A percentile compares a stretch with the other conserved stretches of the same genome.
phyloP scores from a whole-genome alignment of 2,888 invertebrate genomes.

The Volucella inflata region DNA sequence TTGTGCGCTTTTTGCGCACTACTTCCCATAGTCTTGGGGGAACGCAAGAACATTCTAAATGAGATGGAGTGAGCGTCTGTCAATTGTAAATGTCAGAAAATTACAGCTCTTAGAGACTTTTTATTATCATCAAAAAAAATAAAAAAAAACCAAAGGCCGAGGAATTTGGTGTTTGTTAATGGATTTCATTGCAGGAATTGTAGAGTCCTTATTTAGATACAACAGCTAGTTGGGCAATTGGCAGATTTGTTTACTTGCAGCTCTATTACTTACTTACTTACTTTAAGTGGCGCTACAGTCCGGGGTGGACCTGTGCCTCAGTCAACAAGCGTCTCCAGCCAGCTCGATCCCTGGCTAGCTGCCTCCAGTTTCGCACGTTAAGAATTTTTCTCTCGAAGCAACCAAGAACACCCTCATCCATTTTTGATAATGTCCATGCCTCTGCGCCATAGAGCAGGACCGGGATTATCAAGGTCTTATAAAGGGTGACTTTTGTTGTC shows the following conservation, averaged over 20 bases:
- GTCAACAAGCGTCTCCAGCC: too few relatives aligned
- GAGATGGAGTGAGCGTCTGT: slow-evolving; percentile 46
- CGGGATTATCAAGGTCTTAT: too few relatives aligned
- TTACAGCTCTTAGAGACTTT: slow-evolving; percentile 48
- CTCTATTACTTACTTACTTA: too few relatives aligned
- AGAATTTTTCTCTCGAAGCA: too few relatives aligned
- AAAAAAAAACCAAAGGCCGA: slow-evolving; percentile 19
- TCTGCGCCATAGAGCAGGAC: too few relatives aligned
- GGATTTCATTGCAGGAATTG: slow-evolving; percentile 18
- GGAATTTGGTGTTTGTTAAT: slow-evolving; percentile 23
- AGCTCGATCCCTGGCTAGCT: too few relatives aligned
- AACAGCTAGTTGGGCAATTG: neutral
- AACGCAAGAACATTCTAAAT: slow-evolving; percentile 30
- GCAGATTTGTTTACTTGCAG: neutral
- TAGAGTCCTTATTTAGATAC: slow-evolving; percentile 23
- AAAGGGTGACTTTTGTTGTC: too few relatives aligned
- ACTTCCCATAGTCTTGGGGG: slow-evolving; percentile 23
- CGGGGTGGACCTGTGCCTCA: too few relatives aligned
- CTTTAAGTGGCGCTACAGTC: too few relatives aligned
- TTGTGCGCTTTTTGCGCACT: slow-evolving; percentile 53
- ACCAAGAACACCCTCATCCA: too few relatives aligned
- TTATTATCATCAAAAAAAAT: slow-evolving; percentile 18
- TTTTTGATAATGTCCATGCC: too few relatives aligned
- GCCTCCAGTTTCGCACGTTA: too few relatives aligned
- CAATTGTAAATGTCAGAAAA: slow-evolving; percentile 55